These are phyloP conservation scores for Tylochromis polylepis DNA, from an alignment of 2,113 vertebrate species.

Conservation along the genomic window DNA sequence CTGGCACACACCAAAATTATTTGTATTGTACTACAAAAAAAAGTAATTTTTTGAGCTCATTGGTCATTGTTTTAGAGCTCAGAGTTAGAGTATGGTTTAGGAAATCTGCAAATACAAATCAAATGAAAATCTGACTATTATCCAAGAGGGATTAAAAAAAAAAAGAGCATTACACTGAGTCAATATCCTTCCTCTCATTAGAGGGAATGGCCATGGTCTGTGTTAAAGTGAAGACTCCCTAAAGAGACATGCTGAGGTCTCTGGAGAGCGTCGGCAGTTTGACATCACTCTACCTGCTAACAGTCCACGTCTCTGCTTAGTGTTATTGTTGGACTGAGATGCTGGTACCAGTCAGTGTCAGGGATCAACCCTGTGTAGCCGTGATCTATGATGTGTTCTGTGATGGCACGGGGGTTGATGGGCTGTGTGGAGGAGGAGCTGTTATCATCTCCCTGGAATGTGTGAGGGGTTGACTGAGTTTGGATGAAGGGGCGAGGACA, in stretches of 20 bases:
- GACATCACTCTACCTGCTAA: conserved; percentile 13
- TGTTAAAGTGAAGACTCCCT: neutral
- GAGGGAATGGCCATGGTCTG: neutral
- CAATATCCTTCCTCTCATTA: accelerated
- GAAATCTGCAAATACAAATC: neutral
- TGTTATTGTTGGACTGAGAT: conserved; percentile 31
- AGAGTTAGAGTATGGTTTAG: neutral
- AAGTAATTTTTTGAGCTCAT: accelerated
- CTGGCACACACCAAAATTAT: accelerated
- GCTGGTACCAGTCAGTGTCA: conserved; percentile 53
- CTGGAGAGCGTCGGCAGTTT: conserved; percentile 9
- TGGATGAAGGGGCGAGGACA: conserved; percentile 14
- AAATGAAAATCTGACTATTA: neutral
- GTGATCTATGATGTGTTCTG: conserved; percentile 52
- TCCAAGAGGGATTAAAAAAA: neutral
- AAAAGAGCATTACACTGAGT: neutral
- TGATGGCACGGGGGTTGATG: neutral
- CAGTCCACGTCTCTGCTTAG: conserved; percentile 26
- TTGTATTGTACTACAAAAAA: neutral
- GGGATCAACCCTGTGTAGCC: conserved; percentile 4
- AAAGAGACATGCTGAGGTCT: neutral
- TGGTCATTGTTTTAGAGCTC: neutral
- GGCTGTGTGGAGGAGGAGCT: conserved; percentile 12
- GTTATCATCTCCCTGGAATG: conserved; percentile 65
- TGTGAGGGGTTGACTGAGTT: conserved; percentile 35